Evolutionary conservation across 1,140 invertebrate species (phyloP).

Genomic region (Parapsyche elsis): DNA sequence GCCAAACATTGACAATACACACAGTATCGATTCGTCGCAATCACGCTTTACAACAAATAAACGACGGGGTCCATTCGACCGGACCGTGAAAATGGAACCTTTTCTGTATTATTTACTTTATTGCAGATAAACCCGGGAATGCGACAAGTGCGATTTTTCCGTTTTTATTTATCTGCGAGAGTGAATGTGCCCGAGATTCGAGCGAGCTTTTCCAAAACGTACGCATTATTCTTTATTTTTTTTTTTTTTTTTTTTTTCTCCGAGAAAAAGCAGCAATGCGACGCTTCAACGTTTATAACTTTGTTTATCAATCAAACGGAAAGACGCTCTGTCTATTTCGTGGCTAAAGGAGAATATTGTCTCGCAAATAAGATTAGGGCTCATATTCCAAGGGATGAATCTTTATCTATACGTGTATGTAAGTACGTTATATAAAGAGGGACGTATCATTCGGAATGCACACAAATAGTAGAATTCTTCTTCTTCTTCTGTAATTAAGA

Average conservation of each 20-base stretch:
- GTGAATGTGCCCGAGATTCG: slow-evolving; percentile 10
- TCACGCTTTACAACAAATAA: background rate
- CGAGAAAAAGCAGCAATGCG: slow-evolving; percentile 13
- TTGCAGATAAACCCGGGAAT: background rate
- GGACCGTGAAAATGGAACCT: background rate
- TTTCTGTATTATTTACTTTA: background rate
- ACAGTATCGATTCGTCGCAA: background rate
- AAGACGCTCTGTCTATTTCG: slow-evolving; percentile 34
- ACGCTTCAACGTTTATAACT: slow-evolving; percentile 51
- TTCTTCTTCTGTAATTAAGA: too few relatives aligned
- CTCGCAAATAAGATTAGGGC: slow-evolving; percentile 48
- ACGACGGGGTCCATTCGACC: too few relatives aligned
- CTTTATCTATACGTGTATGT: background rate
- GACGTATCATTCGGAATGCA: too few relatives aligned
- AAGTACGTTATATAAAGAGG: too few relatives aligned
- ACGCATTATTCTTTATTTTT: background rate
- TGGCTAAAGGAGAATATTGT: slow-evolving; percentile 42
- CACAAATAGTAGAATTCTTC: too few relatives aligned
- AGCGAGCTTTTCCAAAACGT: background rate
- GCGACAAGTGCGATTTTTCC: background rate
- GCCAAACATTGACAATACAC: background rate
- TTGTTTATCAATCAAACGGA: slow-evolving; percentile 52
- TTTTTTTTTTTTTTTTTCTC: background rate
- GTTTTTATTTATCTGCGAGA: background rate
- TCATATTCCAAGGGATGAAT: slow-evolving; percentile 5